Conservation (phyloP, 23 tunicate genomes). For the Trididemnum nubilum region DNA sequence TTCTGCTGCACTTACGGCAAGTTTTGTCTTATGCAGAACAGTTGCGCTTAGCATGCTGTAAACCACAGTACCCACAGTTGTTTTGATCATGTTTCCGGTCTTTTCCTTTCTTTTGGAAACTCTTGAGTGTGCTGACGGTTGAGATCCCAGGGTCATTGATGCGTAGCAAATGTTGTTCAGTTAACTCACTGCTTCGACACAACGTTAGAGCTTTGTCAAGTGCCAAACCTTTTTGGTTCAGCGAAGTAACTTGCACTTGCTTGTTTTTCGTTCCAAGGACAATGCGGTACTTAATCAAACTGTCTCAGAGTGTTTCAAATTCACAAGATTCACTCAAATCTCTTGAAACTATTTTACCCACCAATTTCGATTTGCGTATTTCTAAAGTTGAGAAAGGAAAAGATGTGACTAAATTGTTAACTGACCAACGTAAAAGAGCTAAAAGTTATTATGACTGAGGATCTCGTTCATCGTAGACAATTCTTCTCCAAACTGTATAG, state of each 20-base stretch:
- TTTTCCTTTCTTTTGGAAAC: neutral
- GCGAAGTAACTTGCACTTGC: slow-evolving; percentile 2
- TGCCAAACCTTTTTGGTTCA: slow-evolving; percentile 13
- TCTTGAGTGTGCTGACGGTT: too few species aligned
- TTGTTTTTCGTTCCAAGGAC: slow-evolving; percentile 7
- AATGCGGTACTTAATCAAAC: slow-evolving; percentile 1
- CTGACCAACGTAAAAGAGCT: too few species aligned
- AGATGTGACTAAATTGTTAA: too few species aligned
- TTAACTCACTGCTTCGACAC: slow-evolving; percentile 10
- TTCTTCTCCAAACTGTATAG: too few species aligned
- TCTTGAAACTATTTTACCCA: too few species aligned
- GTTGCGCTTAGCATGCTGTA: neutral
- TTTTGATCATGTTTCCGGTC: neutral
- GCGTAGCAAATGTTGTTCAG: neutral
- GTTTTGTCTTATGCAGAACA: neutral
- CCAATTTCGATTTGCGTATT: too few species aligned
- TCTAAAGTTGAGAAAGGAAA: too few species aligned
- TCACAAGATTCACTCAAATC: slow-evolving; percentile 5
- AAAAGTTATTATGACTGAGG: too few species aligned
- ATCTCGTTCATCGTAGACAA: too few species aligned
- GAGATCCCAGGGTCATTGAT: neutral
- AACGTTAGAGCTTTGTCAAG: slow-evolving; percentile 4
- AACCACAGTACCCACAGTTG: slow-evolving; percentile 19
- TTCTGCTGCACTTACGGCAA: neutral
- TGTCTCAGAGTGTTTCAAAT: neutral